Base-by-base conservation (phyloP, 2,113 vertebrate genomes). In the Atractosteus spatula region DNA sequence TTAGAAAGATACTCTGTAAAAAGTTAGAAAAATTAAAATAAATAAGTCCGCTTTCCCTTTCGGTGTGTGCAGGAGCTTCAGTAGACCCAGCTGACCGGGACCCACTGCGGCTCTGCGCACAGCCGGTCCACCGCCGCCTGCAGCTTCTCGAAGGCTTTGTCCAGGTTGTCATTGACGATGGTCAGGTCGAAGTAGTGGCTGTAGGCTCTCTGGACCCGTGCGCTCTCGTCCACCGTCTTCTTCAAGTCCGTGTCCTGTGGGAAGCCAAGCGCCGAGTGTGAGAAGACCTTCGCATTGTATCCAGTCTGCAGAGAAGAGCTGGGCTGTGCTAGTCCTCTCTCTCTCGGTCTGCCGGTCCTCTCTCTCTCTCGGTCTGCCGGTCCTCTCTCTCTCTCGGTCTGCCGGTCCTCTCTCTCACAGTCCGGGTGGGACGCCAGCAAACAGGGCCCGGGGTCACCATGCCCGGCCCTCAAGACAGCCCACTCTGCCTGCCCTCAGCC, bases 51-150 rank as follows among this genome's bases (percentile, higher is more conserved):
- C 94, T 95, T 91, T 95, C 91, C 92, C 93, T 92, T 29, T 94
- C 82, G 89, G 88, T 89, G 87, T 89, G 85, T 89, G 87, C 95
- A 97, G 91, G 95, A 98, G 75, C 68, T 69, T 98, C 92, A 99
- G 72, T 98, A 99, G 56, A 99, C 97, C 97, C 97, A 99, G 88
- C 91, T 99, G 79, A 99, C 94, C 0, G 97, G 97, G 68, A 99
- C 96, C 97, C 97, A 99, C 85, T 99, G 97, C 0, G 94, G 94
- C 55, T 97, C 96, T 71, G 90, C 71, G 74, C 93, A 88, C 81
- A 99, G 87, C 55, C 88, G 91, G 85, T 98, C 96, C 0, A 94
- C 96, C 10, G 91, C 92, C 8, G 86, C 85, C 75, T 97, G 96
- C n/a, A 99, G 89, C 83, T 94, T 93, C 83, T 98, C 96, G 41